Conservation (phyloP, 2,888 invertebrate genomes). For the Galeruca laticollis region DNA sequence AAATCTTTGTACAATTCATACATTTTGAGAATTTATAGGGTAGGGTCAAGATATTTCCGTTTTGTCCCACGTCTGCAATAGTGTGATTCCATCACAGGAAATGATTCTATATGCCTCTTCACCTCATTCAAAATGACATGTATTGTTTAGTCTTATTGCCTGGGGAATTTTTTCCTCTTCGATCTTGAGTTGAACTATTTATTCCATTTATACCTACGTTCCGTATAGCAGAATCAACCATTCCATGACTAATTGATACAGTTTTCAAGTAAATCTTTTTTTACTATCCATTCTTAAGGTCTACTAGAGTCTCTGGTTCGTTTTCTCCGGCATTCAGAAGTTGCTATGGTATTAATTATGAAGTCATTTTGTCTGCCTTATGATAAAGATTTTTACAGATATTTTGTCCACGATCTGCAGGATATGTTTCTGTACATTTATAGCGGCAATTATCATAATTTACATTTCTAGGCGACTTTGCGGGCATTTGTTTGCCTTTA, state of each 20-base stretch:
- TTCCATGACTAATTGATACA: too few relatives aligned
- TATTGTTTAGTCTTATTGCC: conserved; percentile 8
- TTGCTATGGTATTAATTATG: background rate
- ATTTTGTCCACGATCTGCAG: conserved; percentile 25
- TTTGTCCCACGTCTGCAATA: conserved; percentile 1
- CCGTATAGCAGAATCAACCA: too few relatives aligned
- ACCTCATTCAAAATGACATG: background rate
- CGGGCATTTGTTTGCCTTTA: too few relatives aligned
- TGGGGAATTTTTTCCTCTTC: conserved; percentile 6
- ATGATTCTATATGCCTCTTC: too few relatives aligned
- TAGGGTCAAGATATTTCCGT: conserved; percentile 13
- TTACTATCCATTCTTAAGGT: too few relatives aligned
- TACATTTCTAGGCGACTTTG: too few relatives aligned
- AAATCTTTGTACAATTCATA: conserved; percentile 12
- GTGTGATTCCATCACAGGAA: background rate
- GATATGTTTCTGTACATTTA: conserved; percentile 24
- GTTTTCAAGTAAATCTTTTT: too few relatives aligned
- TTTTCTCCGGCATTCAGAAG: conserved; percentile 10
- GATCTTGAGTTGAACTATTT: too few relatives aligned
- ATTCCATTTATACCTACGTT: too few relatives aligned
- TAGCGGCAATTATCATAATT: too few relatives aligned
- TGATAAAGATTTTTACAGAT: conserved; percentile 22
- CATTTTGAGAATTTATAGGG: conserved; percentile 17
- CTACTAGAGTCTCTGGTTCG: background rate
- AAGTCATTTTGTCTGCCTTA: conserved; percentile 7